These are phyloP conservation scores for Urechis unicinctus DNA, from an alignment of 2,888 invertebrate genomes.

Conservation along the genomic window DNA sequence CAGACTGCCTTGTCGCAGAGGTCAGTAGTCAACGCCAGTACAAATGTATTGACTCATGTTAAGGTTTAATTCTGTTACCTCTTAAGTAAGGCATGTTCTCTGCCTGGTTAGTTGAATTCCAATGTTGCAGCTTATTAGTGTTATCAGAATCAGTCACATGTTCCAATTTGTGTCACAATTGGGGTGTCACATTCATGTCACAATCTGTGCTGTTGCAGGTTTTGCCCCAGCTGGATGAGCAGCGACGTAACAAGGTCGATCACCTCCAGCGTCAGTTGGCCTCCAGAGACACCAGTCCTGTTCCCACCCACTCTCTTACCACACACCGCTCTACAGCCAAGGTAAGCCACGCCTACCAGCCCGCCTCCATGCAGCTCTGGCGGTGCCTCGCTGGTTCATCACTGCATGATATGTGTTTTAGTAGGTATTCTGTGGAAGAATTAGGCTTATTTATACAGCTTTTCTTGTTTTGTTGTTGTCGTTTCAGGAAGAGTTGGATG, in stretches of 20 bases:
- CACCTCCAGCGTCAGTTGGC: constrained; percentile 51
- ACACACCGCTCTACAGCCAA: neutral
- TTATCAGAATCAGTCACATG: too few relatives aligned
- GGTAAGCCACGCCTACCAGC: neutral
- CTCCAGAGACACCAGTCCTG: constrained; percentile 16
- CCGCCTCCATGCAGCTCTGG: neutral
- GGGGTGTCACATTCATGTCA: too few relatives aligned
- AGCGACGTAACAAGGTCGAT: constrained; percentile 54
- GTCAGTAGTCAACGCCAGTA: too few relatives aligned
- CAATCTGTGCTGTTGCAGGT: too few relatives aligned
- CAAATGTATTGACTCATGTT: too few relatives aligned
- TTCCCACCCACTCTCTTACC: neutral
- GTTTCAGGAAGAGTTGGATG: constrained; percentile 78
- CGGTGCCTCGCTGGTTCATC: neutral
- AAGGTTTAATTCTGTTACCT: too few relatives aligned
- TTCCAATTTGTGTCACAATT: too few relatives aligned
- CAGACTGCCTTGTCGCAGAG: constrained; percentile 75
- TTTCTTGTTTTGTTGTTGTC: too few relatives aligned
- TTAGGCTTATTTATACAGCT: too few relatives aligned
- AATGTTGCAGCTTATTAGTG: too few relatives aligned
- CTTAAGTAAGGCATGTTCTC: too few relatives aligned
- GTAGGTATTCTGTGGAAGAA: neutral
- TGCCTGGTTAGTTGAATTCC: too few relatives aligned
- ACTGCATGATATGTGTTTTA: neutral
- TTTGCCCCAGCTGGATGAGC: constrained; percentile 60